A percentile compares a stretch with the other conserved stretches of the same genome.
phyloP scores from a whole-genome alignment of 2,797 vertebrate species.

The Macropodus opercularis region DNA sequence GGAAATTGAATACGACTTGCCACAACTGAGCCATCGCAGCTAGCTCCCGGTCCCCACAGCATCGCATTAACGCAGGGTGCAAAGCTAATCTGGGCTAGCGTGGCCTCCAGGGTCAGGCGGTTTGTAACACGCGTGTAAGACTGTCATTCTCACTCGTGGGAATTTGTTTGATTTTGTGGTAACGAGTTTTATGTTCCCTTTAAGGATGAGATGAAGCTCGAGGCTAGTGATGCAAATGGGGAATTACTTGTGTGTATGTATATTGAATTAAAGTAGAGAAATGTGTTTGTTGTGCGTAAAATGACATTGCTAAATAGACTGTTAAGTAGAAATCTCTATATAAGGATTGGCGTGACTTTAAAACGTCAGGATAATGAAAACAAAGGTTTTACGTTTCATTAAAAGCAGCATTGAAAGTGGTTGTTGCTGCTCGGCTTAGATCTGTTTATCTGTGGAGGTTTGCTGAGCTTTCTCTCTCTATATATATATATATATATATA shows the following conservation, averaged over 20 bases:
- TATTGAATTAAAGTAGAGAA: constrained; percentile 3
- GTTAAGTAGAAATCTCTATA: neutral
- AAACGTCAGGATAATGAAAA: constrained; percentile 1
- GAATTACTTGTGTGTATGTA: constrained; percentile 7
- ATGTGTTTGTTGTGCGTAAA: neutral
- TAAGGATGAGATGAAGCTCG: constrained; percentile 43
- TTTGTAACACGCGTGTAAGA: constrained; percentile 63
- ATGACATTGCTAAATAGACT: neutral
- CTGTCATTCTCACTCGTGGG: constrained; percentile 67
- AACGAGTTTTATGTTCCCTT: constrained; percentile 50
- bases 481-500: too few relatives aligned
- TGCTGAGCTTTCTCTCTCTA: too few relatives aligned
- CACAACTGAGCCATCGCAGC: constrained; percentile 72
- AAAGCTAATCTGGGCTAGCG: constrained; percentile 72
- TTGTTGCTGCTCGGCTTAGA: neutral
- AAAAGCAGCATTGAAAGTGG: neutral
- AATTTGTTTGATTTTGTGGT: constrained; percentile 65
- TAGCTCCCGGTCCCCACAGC: constrained; percentile 44
- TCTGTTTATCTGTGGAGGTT: neutral
- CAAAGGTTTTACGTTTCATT: neutral
- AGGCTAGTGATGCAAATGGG: constrained; percentile 34
- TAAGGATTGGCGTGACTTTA: neutral
- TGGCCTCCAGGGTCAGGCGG: constrained; percentile 65
- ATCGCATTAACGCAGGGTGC: constrained; percentile 77
- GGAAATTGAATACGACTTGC: constrained; percentile 82